These are phyloP conservation scores for Abrostola tripartita DNA, from an alignment of 2,888 invertebrate species.

Conservation along the genomic window DNA sequence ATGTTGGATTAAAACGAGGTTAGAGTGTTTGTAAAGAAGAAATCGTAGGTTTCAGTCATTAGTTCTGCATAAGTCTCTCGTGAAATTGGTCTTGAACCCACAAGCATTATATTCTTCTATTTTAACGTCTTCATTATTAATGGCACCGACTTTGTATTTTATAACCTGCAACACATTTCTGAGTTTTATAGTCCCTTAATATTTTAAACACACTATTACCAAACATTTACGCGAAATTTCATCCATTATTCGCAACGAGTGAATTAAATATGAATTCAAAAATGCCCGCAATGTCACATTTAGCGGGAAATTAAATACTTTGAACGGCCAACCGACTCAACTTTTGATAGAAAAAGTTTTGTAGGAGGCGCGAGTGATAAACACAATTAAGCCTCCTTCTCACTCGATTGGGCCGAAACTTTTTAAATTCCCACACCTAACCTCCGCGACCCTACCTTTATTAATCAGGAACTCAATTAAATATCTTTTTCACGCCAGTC, in stretches of 20 bases:
- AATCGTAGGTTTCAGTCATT: too few species aligned
- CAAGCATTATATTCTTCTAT: too few species aligned
- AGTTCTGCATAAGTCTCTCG: too few species aligned
- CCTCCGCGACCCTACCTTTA: conserved; percentile 65
- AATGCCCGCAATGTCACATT: conserved; percentile 77
- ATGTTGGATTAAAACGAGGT: not conserved
- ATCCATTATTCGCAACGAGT: conserved; percentile 28
- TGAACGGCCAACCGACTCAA: conserved; percentile 74
- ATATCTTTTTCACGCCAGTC: conserved; percentile 56
- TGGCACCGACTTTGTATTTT: not conserved
- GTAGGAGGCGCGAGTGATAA: conserved; percentile 70
- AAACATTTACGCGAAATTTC: conserved; percentile 39
- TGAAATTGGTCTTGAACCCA: too few species aligned
- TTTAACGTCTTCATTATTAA: not conserved
- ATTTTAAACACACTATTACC: conserved; percentile 24
- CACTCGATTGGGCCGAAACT: conserved; percentile 73
- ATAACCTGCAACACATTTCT: not conserved
- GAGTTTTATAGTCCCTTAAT: conserved; percentile 13
- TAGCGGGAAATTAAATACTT: conserved; percentile 82
- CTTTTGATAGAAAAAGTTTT: conserved; percentile 86
- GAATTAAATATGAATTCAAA: conserved; percentile 73
- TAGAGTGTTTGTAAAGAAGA: not conserved
- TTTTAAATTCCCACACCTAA: conserved; percentile 68
- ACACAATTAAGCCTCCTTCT: conserved; percentile 78
- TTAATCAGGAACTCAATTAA: conserved; percentile 74